phyloP scores from a whole-genome alignment of 2,797 vertebrate species.

The Capromys pilorides region DNA sequence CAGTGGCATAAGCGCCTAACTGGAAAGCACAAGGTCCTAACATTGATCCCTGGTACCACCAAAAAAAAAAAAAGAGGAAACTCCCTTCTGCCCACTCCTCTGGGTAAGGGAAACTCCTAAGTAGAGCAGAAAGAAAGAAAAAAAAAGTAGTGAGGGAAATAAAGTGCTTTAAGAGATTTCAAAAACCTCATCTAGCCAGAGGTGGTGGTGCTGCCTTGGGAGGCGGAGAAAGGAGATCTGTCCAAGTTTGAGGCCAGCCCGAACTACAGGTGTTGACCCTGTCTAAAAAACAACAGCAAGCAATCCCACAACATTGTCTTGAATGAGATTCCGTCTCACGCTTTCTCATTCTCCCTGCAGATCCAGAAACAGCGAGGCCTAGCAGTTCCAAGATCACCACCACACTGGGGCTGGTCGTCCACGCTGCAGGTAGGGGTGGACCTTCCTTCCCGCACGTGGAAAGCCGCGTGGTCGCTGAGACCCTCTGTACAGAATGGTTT shows the following conservation, averaged over 20 bases:
- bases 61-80: not conserved
- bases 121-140: not conserved
- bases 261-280: not conserved
- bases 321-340: not conserved
- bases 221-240: not conserved
- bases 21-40: too few relatives aligned
- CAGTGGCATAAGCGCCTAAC: too few relatives aligned
- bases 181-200: not conserved
- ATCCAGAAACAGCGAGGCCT: conserved; percentile 93
- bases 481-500: not conserved
- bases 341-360: conserved; percentile 83
- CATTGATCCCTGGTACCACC: too few relatives aligned
- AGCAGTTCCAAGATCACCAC: conserved; percentile 97
- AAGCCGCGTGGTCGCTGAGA: not conserved
- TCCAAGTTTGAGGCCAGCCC: not conserved
- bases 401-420: conserved; percentile 96
- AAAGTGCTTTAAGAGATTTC: conserved; percentile 32
- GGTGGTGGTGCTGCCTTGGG: not conserved
- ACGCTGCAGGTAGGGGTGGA: conserved; percentile 92
- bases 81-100: not conserved
- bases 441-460: not conserved
- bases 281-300: not conserved
- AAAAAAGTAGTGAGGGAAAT: not conserved
- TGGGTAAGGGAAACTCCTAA: not conserved
- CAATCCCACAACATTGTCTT: not conserved